Conservation (phyloP, 2,797 vertebrate genomes). For the Atherinosoma microstoma region DNA sequence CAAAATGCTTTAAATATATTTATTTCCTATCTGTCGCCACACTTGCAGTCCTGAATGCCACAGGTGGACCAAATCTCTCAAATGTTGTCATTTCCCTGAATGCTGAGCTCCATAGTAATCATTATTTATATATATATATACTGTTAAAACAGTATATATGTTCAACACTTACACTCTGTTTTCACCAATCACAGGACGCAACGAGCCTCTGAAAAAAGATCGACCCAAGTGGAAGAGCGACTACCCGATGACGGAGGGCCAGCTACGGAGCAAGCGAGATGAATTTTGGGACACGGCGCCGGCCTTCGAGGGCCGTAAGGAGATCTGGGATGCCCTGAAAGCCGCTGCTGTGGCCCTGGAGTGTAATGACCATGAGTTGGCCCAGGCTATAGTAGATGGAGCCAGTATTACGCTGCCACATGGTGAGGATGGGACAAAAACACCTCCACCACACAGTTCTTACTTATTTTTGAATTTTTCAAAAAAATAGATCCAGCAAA, state of each 20-base stretch:
- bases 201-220: slow-evolving; percentile 96
- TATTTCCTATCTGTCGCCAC: no score
- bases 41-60: no score
- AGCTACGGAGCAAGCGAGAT: slow-evolving; percentile 95
- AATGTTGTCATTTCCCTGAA: no score
- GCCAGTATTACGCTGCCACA: slow-evolving; percentile 97
- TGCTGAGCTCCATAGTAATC: no score
- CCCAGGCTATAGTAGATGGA: slow-evolving; percentile 97
- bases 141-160: no score
- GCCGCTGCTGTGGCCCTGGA: slow-evolving; percentile 94
- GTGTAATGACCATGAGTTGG: slow-evolving; percentile 93
- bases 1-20: background rate
- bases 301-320: slow-evolving; percentile 97
- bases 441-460: no score
- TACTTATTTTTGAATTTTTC: no score
- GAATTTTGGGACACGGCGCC: slow-evolving; percentile 99
- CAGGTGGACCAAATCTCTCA: no score
- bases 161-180: background rate
- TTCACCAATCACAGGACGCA: slow-evolving; percentile 86
- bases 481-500: no score
- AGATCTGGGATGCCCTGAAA: slow-evolving; percentile 99
- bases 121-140: no score
- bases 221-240: slow-evolving; percentile 98
- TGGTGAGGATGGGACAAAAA: slow-evolving; percentile 75
- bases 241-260: slow-evolving; percentile 98